These are phyloP conservation scores for Stenodema calcarata DNA, from an alignment of 2,888 invertebrate genomes.

Conservation along the genomic window DNA sequence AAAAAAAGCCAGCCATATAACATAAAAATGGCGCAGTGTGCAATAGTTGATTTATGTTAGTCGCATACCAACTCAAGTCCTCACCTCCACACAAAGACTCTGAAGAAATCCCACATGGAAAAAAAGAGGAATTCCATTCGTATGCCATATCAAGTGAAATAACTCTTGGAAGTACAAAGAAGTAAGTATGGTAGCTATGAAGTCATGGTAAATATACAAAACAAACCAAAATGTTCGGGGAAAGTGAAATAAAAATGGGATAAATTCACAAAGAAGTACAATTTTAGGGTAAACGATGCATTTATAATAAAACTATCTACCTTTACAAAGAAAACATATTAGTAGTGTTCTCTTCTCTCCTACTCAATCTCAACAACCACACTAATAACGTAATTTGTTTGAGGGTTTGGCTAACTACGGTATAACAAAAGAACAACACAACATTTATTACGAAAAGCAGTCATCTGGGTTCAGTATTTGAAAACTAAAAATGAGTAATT, in stretches of 20 bases:
- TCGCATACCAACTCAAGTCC: background rate
- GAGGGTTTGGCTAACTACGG: background rate
- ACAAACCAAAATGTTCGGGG: background rate
- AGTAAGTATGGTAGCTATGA: background rate
- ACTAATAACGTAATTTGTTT: background rate
- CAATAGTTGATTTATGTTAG: background rate
- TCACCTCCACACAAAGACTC: background rate
- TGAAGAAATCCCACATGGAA: constrained; percentile 2
- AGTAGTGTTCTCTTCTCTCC: background rate
- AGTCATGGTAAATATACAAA: background rate
- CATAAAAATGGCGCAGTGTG: background rate
- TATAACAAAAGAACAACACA: background rate
- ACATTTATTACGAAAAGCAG: background rate
- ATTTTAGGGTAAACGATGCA: background rate
- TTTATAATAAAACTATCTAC: background rate
- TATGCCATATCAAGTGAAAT: background rate
- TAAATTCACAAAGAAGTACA: background rate
- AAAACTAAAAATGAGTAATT: no score
- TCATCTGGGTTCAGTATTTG: no score
- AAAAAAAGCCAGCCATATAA: background rate
- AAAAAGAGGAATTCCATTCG: background rate
- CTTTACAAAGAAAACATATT: background rate
- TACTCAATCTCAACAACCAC: background rate
- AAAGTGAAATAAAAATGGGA: background rate
- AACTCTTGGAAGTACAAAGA: background rate